Base-by-base conservation (phyloP, 2,797 vertebrate species). In the Alauda arvensis region DNA sequence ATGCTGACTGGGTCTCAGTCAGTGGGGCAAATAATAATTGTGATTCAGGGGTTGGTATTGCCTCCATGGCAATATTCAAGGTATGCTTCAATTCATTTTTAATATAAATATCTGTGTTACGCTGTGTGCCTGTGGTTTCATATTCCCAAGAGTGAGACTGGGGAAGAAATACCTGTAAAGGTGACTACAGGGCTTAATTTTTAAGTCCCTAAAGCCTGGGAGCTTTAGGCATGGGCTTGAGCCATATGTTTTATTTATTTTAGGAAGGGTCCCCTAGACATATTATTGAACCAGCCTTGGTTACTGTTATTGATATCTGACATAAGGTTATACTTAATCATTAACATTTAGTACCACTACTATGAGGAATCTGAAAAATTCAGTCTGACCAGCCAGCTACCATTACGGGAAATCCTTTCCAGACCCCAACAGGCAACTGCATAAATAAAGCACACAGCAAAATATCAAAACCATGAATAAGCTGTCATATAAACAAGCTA, bases 241-340 rank as follows among this genome's bases (percentile, higher is more conserved):
- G 91, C 88, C 91, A 89, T 77, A 93, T 91, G 94, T 92, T 95
- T 95, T 95, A 95, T 94, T 94, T 94, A 95, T 95, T 95, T 95
- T 94, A 95, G 93, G 89, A 94, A 95, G 90, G 87, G 87, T 93
- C 83, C 71, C 59, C 71, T 84, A 91, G 90, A 95, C 87, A 84
- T 90, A 79, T 92, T 93, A 95, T 95, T 92, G 91, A 95, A 90
- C 93, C 87, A 93, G 75, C 75, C 94, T 92, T 91, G 85, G 93
- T 92, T 95, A 92, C 90, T 95, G 91, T 94, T 94, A 95, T 95
- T 94, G 94, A 95, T 94, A 95, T 85, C 87, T 95, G 92, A 90
- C 93, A 94, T 91, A 89, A 92, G 91, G 94, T 94, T 95, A 89
- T 74, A 94, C 83, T 94, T 95, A 93, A 94, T 94, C 87, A 91